Conservation (phyloP, 1,140 invertebrate genomes). For the Drosophila mayri region DNA sequence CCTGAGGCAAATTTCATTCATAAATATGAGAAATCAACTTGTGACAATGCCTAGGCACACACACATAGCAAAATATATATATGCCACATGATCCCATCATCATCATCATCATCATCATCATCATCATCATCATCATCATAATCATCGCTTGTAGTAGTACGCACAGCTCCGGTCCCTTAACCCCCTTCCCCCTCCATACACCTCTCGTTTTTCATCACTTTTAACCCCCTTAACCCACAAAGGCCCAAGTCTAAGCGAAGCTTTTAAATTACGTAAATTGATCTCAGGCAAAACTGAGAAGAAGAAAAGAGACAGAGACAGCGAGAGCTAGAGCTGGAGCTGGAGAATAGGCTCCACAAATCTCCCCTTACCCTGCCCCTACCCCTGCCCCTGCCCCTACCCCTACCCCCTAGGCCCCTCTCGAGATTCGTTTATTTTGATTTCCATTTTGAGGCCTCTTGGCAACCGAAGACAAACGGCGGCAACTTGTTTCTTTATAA, state of each 20-base stretch:
- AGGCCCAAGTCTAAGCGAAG: slow-evolving; percentile 54
- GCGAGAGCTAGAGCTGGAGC: not conserved
- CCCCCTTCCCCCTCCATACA: not conserved
- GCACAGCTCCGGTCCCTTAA: slow-evolving; percentile 12
- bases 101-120: slow-evolving; percentile 30
- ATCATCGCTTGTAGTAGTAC: slow-evolving; percentile 41
- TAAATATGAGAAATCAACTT: slow-evolving; percentile 34
- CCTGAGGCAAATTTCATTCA: slow-evolving; percentile 33
- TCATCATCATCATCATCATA: slow-evolving; percentile 37
- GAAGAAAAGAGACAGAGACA: not conserved
- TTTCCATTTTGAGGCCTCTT: slow-evolving; percentile 65
- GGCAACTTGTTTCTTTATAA: slow-evolving; percentile 68
- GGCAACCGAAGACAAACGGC: slow-evolving; percentile 43
- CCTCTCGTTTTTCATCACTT: not conserved
- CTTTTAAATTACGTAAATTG: slow-evolving; percentile 75
- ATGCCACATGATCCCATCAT: slow-evolving; percentile 31
- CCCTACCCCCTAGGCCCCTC: slow-evolving; percentile 5
- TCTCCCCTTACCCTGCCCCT: slow-evolving; percentile 11
- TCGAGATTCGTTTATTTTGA: slow-evolving; percentile 65
- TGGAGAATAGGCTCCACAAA: slow-evolving; percentile 22
- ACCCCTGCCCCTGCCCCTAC: too few species aligned
- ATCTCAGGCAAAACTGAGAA: slow-evolving; percentile 57
- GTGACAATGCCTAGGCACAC: slow-evolving; percentile 41
- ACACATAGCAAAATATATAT: slow-evolving; percentile 15
- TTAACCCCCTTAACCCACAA: slow-evolving; percentile 13